A percentile compares a stretch with the other conserved stretches of the same genome.
Evolutionary conservation across 2,888 invertebrate genomes (phyloP).

Genomic region (Ptilodon capucinus): DNA sequence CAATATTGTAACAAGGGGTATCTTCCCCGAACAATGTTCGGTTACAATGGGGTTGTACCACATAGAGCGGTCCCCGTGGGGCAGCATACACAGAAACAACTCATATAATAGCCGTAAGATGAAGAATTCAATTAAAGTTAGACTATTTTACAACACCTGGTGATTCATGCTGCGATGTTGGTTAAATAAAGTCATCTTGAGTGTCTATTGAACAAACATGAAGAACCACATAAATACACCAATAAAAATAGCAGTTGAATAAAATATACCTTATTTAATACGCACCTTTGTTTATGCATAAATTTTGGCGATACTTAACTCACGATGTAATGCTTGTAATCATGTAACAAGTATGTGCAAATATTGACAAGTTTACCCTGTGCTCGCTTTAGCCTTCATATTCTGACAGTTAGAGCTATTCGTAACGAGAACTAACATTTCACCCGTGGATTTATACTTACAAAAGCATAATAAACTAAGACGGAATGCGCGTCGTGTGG

Average conservation of each 20-base stretch:
- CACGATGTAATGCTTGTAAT: not conserved
- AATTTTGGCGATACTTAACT: not conserved
- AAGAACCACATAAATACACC: not conserved
- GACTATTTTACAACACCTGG: constrained; percentile 19
- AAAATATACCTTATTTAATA: no score
- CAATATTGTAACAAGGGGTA: not conserved
- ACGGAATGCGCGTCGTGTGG: constrained; percentile 75
- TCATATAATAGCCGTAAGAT: constrained; percentile 13
- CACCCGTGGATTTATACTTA: constrained; percentile 58
- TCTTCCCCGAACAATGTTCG: not conserved
- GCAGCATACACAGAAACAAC: not conserved
- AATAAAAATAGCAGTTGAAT: no score
- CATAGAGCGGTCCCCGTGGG: not conserved
- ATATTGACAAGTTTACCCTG: not conserved
- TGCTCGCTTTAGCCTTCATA: constrained; percentile 13
- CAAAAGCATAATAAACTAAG: constrained; percentile 54
- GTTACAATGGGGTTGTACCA: not conserved
- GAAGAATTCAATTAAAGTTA: constrained; percentile 3
- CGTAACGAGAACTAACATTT: constrained; percentile 43
- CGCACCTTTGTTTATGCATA: not conserved
- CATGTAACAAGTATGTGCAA: not conserved
- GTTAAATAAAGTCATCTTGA: constrained; percentile 20
- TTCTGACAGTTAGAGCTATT: constrained; percentile 44
- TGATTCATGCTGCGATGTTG: constrained; percentile 28
- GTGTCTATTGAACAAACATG: not conserved